Conservation (phyloP, 2,888 invertebrate species). For the Clistopyga incitator region DNA sequence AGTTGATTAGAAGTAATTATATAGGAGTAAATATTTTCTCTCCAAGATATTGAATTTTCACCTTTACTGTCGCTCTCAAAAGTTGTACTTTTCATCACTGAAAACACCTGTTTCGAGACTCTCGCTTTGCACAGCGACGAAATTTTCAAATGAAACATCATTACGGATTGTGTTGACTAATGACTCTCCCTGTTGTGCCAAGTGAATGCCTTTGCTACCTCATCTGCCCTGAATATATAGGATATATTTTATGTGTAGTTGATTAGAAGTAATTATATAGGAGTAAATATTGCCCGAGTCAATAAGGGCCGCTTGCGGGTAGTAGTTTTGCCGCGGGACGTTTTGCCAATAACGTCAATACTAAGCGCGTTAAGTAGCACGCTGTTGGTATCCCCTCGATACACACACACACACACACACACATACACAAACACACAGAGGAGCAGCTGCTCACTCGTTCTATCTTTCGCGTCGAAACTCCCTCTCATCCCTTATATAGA, state of each 20-base stretch:
- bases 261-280: neutral
- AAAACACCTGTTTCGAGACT: too few species aligned
- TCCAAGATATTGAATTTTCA: too few species aligned
- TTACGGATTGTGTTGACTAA: neutral
- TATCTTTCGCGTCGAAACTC: slow-evolving; percentile 18
- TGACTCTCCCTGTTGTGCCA: neutral
- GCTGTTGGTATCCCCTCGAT: too few species aligned
- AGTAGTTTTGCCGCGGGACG: slow-evolving; percentile 35
- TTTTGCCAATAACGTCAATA: slow-evolving; percentile 60
- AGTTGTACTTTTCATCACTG: too few species aligned
- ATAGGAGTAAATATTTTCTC: slow-evolving; percentile 9
- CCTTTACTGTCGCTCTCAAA: too few species aligned
- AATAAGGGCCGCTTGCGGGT: slow-evolving; percentile 17
- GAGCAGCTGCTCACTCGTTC: slow-evolving; percentile 15
- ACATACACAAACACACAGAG: too few species aligned
- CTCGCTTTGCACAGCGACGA: neutral
- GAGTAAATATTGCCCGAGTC: slow-evolving; percentile 35
- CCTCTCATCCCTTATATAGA: neutral
- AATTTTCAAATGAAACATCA: too few species aligned
- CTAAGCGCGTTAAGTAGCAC: slow-evolving; percentile 31
- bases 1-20: neutral
- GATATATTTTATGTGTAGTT: neutral
- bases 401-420: too few species aligned
- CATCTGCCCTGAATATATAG: neutral
- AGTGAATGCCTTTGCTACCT: neutral